These are phyloP conservation scores for Drosophila siamana DNA, from an alignment of 2,888 invertebrate species.

Conservation along the genomic window DNA sequence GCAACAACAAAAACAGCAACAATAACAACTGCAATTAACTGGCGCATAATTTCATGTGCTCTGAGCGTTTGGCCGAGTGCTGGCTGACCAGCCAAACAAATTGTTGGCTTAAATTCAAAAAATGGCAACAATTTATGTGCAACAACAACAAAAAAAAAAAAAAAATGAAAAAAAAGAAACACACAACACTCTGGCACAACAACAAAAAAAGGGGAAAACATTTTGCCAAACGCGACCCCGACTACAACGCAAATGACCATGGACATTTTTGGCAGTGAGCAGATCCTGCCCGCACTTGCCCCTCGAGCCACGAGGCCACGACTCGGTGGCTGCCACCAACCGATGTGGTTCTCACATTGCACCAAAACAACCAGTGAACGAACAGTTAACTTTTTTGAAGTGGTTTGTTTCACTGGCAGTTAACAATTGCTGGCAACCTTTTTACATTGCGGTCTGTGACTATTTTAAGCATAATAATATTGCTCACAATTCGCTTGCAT, in stretches of 20 bases:
- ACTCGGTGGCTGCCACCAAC: conserved; percentile 7
- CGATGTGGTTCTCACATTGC: conserved; percentile 50
- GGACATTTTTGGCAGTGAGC: conserved; percentile 51
- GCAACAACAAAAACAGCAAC: conserved; percentile 41
- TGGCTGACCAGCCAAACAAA: conserved; percentile 76
- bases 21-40: conserved; percentile 73
- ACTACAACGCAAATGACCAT: conserved; percentile 54
- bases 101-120: conserved; percentile 79
- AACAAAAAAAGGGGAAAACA: conserved; percentile 22
- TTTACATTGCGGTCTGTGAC: conserved; percentile 43
- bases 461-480: conserved; percentile 37
- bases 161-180: conserved; percentile 1
- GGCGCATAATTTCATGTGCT: conserved; percentile 55
- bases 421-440: conserved; percentile 46
- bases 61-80: conserved; percentile 39
- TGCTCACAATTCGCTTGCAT: not conserved
- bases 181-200: not conserved
- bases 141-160: conserved; percentile 11
- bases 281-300: conserved; percentile 14
- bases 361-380: conserved; percentile 50
- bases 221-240: conserved; percentile 49
- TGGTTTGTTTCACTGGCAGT: conserved; percentile 36
- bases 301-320: conserved; percentile 1
- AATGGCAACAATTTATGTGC: conserved; percentile 73
- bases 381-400: conserved; percentile 47